phyloP scores from a whole-genome alignment of 2,888 invertebrate species.

The Tenthredo livida region DNA sequence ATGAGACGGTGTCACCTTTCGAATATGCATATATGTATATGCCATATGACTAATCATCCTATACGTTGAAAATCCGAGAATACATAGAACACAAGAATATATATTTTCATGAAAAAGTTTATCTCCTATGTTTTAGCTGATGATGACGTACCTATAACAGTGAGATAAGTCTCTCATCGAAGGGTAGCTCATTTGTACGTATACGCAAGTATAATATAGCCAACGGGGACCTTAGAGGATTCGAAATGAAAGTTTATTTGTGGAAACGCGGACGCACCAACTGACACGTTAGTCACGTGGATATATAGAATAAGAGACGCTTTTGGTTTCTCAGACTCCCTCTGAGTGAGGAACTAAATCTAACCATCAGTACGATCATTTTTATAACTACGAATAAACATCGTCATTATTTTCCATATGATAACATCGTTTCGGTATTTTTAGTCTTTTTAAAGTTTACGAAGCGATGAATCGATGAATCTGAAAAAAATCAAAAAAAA shows the following conservation, averaged over 20 bases:
- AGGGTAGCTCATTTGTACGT: constrained; percentile 12
- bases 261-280: constrained; percentile 39
- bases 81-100: neutral
- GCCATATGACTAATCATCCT: neutral
- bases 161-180: constrained; percentile 17
- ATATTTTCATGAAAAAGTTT: neutral
- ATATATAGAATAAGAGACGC: constrained; percentile 5
- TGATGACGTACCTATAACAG: constrained; percentile 14
- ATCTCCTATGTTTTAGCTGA: neutral
- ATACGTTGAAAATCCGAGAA: neutral
- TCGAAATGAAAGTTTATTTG: constrained; percentile 50
- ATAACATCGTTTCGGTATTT: neutral
- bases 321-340: constrained; percentile 40
- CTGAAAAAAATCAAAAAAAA: neutral
- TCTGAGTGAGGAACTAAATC: constrained; percentile 24
- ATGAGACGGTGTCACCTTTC: neutral
- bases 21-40: neutral
- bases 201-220: neutral
- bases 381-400: neutral
- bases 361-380: constrained; percentile 15
- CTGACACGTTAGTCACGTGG: constrained; percentile 16
- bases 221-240: neutral
- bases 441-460: neutral
- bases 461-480: neutral
- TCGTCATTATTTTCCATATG: neutral